Percentiles rank a stretch among this genome's conserved stretches.
These are phyloP conservation scores for Neogobius melanostomus DNA, from an alignment of 2,113 vertebrate species.

Conservation along the genomic window DNA sequence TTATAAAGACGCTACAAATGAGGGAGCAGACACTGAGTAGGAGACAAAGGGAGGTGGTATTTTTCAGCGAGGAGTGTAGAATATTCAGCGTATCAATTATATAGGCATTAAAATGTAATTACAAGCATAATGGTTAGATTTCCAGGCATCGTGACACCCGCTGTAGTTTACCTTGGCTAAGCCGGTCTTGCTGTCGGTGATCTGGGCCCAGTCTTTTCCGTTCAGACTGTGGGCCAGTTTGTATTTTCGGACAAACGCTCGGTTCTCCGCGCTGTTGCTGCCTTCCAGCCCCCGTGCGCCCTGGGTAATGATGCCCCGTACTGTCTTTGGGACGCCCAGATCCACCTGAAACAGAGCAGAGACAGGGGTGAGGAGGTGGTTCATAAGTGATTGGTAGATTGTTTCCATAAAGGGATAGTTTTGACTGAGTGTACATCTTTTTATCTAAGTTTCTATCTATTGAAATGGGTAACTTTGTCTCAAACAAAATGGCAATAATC, in stretches of 20 bases:
- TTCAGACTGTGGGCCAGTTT: conserved; percentile 92
- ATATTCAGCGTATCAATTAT: no score
- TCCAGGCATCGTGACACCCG: no score
- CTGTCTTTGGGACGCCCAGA: conserved; percentile 84
- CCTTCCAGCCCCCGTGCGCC: conserved; percentile 92
- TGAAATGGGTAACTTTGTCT: background rate
- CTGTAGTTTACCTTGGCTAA: conserved; percentile 84
- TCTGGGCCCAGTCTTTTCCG: conserved; percentile 89
- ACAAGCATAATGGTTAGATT: no score
- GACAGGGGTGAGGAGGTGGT: background rate
- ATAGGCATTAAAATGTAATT: no score
- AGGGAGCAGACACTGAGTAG: conserved; percentile 22
- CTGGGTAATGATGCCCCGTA: conserved; percentile 93
- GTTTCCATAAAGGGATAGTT: no score
- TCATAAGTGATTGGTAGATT: background rate
- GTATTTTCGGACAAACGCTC: conserved; percentile 95
- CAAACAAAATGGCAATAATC: background rate
- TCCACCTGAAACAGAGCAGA: conserved; percentile 75
- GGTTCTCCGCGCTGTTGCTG: conserved; percentile 84
- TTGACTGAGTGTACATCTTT: background rate
- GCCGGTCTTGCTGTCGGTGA: conserved; percentile 87
- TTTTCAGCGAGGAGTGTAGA: background rate
- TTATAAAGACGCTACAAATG: conserved; percentile 55
- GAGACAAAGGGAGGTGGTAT: conserved; percentile 10
- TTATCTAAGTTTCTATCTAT: no score